Conservation (phyloP, 2,797 vertebrate genomes). For the Poecilia wingei region DNA sequence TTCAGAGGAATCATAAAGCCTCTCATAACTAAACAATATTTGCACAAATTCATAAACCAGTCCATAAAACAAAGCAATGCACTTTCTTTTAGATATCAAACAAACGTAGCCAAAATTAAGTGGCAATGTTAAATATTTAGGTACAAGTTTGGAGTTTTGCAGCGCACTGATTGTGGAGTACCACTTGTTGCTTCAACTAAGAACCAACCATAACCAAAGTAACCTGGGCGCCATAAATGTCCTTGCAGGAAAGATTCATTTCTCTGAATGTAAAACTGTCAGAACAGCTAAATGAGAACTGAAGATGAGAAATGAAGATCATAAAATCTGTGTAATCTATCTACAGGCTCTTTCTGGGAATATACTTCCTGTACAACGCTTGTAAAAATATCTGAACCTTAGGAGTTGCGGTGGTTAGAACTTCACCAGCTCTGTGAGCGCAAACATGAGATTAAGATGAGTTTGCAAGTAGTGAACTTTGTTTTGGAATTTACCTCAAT, state of each 20-base stretch:
- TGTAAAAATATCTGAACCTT: background rate
- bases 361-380: background rate
- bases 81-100: background rate
- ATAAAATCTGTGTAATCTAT: background rate
- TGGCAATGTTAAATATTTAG: background rate
- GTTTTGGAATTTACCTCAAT: background rate
- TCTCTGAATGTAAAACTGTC: background rate
- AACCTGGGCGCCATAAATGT: background rate
- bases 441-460: background rate
- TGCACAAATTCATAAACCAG: background rate
- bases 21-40: background rate
- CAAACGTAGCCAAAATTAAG: background rate
- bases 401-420: background rate
- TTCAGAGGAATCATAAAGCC: background rate
- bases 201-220: background rate
- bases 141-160: background rate
- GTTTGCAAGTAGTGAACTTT: background rate
- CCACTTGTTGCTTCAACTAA: too few relatives aligned
- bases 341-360: background rate
- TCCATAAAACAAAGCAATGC: background rate
- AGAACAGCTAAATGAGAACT: background rate
- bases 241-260: background rate
- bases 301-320: background rate
- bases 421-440: background rate
- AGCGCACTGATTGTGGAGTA: background rate